Evolutionary conservation across 2,888 invertebrate genomes (phyloP).

Genomic region (Andrena camellia): DNA sequence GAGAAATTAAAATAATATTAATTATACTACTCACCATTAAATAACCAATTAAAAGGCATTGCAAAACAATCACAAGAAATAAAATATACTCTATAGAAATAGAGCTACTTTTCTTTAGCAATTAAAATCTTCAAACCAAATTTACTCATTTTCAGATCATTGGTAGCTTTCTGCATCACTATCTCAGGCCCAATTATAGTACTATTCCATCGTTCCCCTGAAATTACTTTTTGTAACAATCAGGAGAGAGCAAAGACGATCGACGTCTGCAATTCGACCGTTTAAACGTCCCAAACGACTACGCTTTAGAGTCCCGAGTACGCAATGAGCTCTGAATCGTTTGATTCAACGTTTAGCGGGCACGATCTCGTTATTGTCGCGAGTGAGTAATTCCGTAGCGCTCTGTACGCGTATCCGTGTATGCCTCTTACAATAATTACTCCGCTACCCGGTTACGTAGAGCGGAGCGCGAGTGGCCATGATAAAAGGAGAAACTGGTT

Average conservation of each 20-base stretch:
- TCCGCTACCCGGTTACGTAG: conserved; percentile 74
- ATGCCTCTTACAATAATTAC: conserved; percentile 72
- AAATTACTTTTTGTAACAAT: no score
- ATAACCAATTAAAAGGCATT: no score
- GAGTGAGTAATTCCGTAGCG: conserved; percentile 48
- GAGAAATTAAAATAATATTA: no score
- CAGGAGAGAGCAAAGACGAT: neutral
- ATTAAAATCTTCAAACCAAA: no score
- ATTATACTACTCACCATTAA: no score
- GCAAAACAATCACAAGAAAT: no score
- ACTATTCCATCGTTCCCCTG: no score
- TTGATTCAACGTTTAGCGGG: conserved; percentile 27
- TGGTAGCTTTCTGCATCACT: no score
- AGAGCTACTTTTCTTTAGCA: no score
- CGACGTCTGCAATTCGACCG: neutral
- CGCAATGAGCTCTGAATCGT: conserved; percentile 18
- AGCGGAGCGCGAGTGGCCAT: conserved; percentile 65
- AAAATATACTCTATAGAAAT: no score
- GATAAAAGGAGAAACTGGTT: conserved; percentile 80
- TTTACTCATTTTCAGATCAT: no score
- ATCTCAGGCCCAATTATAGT: no score
- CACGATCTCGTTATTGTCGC: conserved; percentile 29
- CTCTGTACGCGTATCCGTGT: conserved; percentile 14
- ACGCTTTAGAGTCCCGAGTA: neutral
- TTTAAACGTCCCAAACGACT: neutral